phyloP scores from a whole-genome alignment of 2,888 invertebrate genomes.

The Eustalomyia histrio region DNA sequence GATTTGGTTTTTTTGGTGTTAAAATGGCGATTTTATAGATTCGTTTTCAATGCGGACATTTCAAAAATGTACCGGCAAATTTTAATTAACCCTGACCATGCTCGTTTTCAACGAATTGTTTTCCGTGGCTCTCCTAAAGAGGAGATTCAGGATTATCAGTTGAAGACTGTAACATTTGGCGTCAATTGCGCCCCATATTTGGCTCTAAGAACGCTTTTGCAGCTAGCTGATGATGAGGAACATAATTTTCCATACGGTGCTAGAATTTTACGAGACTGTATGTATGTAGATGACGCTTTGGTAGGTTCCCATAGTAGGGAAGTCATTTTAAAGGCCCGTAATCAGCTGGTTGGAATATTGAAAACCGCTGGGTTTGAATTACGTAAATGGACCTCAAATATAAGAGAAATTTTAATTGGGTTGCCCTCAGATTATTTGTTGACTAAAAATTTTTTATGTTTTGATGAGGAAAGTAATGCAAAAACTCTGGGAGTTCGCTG shows the following conservation, averaged over 20 bases:
- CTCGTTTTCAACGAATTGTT: background rate
- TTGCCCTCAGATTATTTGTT: background rate
- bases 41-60: conserved; percentile 13
- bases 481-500: background rate
- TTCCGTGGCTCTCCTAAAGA: background rate
- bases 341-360: background rate
- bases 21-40: conserved; percentile 6
- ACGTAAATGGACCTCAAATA: conserved; percentile 25
- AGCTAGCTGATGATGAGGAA: background rate
- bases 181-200: conserved; percentile 1
- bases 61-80: conserved; percentile 7
- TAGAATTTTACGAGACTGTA: background rate
- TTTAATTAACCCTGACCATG: background rate
- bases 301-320: background rate
- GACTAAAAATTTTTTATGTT: background rate
- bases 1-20: background rate
- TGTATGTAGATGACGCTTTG: background rate
- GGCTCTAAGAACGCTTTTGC: background rate
- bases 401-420: too few relatives aligned
- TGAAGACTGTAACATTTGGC: background rate
- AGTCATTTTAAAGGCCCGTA: background rate
- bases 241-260: background rate
- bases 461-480: background rate
- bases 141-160: background rate
- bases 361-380: conserved; percentile 6